phyloP scores from a whole-genome alignment of 2,888 invertebrate species.

The Volucella inanis region DNA sequence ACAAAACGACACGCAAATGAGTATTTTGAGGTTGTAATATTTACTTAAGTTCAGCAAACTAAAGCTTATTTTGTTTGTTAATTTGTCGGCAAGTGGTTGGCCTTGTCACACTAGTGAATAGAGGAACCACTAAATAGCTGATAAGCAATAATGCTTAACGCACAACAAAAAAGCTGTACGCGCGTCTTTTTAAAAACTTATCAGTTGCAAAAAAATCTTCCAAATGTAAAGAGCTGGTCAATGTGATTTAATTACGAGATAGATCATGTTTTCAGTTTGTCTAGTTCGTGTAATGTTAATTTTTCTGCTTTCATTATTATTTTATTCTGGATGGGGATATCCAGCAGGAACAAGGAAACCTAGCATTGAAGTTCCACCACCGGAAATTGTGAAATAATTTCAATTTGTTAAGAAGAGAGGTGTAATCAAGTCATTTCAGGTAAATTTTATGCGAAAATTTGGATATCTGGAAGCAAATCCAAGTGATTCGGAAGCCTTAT shows the following conservation, averaged over 20 bases:
- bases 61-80: conserved; percentile 28
- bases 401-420: background rate
- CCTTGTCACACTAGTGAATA: conserved; percentile 42
- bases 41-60: background rate
- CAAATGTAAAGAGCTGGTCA: conserved; percentile 33
- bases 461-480: conserved; percentile 86
- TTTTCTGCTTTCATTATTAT: conserved; percentile 12
- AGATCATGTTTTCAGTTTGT: conserved; percentile 42
- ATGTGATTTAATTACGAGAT: conserved; percentile 26
- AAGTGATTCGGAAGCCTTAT: conserved; percentile 85
- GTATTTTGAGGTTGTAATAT: conserved; percentile 14
- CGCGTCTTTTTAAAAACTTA: conserved; percentile 36
- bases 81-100: conserved; percentile 44
- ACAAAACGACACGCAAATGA: conserved; percentile 1
- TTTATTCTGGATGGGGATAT: conserved; percentile 15
- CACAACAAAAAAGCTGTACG: conserved; percentile 20
- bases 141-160: conserved; percentile 46
- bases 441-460: conserved; percentile 87
- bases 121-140: conserved; percentile 45
- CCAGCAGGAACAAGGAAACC: conserved; percentile 36
- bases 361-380: conserved; percentile 76
- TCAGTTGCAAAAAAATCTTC: conserved; percentile 65
- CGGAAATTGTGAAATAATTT: conserved; percentile 75
- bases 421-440: conserved; percentile 80
- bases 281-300: conserved; percentile 1